Conservation (phyloP, 2,888 invertebrate species). For the Mycalesis mineus region DNA sequence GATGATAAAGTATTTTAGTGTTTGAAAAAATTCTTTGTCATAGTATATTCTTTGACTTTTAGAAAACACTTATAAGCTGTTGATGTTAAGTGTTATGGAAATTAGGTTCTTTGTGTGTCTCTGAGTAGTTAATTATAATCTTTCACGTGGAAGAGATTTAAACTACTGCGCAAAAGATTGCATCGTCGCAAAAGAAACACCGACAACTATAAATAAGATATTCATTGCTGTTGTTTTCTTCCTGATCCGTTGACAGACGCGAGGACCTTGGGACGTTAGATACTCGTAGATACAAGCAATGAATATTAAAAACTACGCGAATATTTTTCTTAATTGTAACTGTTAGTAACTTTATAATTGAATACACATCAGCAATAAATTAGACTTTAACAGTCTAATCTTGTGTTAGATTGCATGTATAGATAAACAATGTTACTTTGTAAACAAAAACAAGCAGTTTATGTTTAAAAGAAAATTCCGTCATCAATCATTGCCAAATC, state of each 20-base stretch:
- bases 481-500: neutral
- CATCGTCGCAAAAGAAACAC: slow-evolving; percentile 34
- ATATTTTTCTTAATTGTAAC: neutral
- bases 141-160: slow-evolving; percentile 8
- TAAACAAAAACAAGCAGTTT: neutral
- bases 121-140: neutral
- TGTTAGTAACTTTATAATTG: too few species aligned
- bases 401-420: too few species aligned
- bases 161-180: slow-evolving; percentile 33
- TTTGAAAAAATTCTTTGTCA: too few species aligned
- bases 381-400: too few species aligned
- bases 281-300: neutral
- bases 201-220: slow-evolving; percentile 33
- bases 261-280: slow-evolving; percentile 6
- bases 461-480: neutral
- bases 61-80: neutral
- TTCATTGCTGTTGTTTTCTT: slow-evolving; percentile 47
- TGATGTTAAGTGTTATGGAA: neutral
- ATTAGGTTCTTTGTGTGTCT: neutral
- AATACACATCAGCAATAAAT: too few species aligned
- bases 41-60: neutral
- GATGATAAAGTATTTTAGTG: too few species aligned
- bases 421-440: neutral
- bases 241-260: slow-evolving; percentile 42
- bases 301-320: neutral